Percentiles rank a stretch among this genome's conserved stretches.
phyloP scores from a whole-genome alignment of 2,113 vertebrate species.

The Stictonetta naevosa region DNA sequence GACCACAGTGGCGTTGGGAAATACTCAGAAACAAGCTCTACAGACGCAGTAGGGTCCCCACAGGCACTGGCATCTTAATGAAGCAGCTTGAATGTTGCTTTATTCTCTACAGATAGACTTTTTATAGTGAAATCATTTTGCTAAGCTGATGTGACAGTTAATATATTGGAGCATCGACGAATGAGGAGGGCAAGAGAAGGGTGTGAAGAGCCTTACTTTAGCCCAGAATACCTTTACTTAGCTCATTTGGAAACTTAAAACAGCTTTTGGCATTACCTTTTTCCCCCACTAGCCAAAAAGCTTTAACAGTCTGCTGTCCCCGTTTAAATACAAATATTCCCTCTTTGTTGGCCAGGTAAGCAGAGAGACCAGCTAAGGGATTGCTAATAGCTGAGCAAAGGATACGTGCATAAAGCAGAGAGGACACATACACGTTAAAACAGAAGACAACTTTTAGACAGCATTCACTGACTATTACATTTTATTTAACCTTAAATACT shows the following conservation, averaged over 20 bases:
- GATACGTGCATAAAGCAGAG: not conserved
- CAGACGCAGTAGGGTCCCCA: not conserved
- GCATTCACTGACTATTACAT: not conserved
- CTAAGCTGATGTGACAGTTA: not conserved
- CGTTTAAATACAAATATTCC: not conserved
- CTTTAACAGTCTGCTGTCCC: not conserved
- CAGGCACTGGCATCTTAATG: not conserved
- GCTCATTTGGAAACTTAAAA: not conserved
- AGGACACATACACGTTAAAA: not conserved
- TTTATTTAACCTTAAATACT: slow-evolving; percentile 23
- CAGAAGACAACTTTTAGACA: slow-evolving; percentile 26
- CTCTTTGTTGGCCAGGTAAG: not conserved
- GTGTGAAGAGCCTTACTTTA: not conserved
- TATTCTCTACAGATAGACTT: not conserved
- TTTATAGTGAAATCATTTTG: not conserved
- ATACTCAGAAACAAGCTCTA: not conserved
- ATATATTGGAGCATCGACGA: not conserved
- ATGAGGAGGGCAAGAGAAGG: not conserved
- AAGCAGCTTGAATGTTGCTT: not conserved
- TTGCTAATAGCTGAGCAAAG: not conserved
- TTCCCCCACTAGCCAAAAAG: not conserved
- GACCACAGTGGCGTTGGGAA: not conserved
- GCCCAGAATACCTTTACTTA: not conserved
- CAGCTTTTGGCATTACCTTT: not conserved
- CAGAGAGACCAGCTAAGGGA: not conserved